phyloP scores from a whole-genome alignment of 2,797 vertebrate genomes.

The Furcifer pardalis region DNA sequence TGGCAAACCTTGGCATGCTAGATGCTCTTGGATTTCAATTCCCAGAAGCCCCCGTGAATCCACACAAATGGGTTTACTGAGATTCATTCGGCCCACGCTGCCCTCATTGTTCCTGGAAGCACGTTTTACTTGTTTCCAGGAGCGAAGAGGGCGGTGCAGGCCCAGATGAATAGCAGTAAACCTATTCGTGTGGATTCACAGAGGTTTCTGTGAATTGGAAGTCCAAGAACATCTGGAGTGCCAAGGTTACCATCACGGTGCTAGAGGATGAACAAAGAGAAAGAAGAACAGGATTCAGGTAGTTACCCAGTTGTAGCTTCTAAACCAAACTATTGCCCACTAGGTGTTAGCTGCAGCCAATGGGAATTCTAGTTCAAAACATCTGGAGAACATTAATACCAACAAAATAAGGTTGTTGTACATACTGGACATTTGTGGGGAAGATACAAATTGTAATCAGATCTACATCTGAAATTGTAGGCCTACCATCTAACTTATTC shows the following conservation, averaged over 20 bases:
- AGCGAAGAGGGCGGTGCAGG: no score
- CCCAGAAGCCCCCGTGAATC: no score
- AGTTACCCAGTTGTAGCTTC: neutral
- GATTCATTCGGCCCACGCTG: no score
- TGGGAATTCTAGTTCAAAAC: neutral
- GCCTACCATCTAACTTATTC: neutral
- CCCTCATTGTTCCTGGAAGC: no score
- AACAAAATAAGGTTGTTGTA: neutral
- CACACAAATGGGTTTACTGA: no score
- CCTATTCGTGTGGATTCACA: no score
- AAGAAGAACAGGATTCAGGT: neutral
- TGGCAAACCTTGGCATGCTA: no score
- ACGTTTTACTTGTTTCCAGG: no score
- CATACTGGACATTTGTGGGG: neutral
- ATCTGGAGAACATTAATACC: neutral
- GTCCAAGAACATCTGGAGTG: no score
- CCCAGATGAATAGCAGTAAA: no score
- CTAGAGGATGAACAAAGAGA: neutral
- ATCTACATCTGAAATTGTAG: neutral
- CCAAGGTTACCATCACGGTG: neutral
- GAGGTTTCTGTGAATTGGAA: no score
- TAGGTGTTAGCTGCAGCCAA: neutral
- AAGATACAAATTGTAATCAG: neutral
- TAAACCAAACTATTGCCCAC: neutral
- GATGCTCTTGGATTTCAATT: no score